phyloP scores from a whole-genome alignment of 2,888 invertebrate genomes.

The Gymnoscelis rufifasciata region DNA sequence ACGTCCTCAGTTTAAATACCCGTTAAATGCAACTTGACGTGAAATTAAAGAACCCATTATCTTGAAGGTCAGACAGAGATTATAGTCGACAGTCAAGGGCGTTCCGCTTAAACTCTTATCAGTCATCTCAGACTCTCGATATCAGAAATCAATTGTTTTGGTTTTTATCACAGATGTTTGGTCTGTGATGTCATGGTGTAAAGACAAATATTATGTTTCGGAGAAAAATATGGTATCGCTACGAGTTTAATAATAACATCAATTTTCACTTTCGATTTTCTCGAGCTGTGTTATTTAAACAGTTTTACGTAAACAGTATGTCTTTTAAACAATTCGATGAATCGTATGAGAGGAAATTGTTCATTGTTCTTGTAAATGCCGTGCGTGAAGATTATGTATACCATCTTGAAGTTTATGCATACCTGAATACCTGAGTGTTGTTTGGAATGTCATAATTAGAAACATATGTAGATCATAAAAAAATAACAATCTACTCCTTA shows the following conservation, averaged over 20 bases:
- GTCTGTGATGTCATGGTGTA: background rate
- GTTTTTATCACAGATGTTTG: conserved; percentile 20
- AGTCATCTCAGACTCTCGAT: conserved; percentile 14
- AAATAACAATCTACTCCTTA: too few relatives aligned
- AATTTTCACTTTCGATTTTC: background rate
- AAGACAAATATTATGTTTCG: conserved; percentile 27
- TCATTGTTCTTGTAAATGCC: too few relatives aligned
- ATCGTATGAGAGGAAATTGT: too few relatives aligned
- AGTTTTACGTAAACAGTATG: background rate
- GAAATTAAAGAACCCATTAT: conserved; percentile 15
- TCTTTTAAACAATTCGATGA: background rate
- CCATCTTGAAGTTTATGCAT: background rate
- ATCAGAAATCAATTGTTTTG: conserved; percentile 24
- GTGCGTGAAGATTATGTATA: background rate
- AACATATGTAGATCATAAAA: too few relatives aligned
- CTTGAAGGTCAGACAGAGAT: conserved; percentile 21
- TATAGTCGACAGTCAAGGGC: conserved; percentile 18
- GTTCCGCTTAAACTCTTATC: conserved; percentile 9
- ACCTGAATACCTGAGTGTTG: too few relatives aligned
- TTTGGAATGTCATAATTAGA: too few relatives aligned
- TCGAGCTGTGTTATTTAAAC: background rate
- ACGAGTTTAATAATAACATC: conserved; percentile 9
- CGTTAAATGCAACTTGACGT: background rate
- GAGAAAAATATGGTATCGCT: conserved; percentile 6
- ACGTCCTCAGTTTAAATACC: background rate